Percentiles rank a stretch among this genome's conserved stretches.
phyloP scores from a whole-genome alignment of 23 tunicate genomes.

The Oikopleura vanhoeffeni region DNA sequence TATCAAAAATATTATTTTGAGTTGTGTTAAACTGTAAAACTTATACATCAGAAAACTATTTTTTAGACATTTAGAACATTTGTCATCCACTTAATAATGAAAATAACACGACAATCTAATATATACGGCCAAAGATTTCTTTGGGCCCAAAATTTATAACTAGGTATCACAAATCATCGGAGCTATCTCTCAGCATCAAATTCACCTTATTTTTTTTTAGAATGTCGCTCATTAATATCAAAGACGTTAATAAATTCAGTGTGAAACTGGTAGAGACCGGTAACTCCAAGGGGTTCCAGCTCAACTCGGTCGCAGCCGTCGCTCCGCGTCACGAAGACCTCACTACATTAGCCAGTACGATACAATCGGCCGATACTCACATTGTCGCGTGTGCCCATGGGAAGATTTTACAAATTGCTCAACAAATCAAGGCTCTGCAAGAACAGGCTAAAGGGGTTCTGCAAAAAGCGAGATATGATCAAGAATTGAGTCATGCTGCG shows the following conservation, averaged over 20 bases:
- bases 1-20: too few species aligned
- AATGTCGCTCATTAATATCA: neutral
- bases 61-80: too few species aligned
- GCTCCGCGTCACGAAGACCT: neutral
- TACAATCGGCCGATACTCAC: neutral
- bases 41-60: too few species aligned
- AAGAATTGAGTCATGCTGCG: slow-evolving; percentile 90
- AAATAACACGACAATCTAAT: too few species aligned
- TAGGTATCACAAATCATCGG: too few species aligned
- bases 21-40: too few species aligned
- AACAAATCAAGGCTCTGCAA: neutral
- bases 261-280: neutral
- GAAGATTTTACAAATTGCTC: neutral
- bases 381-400: neutral
- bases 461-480: slow-evolving; percentile 76
- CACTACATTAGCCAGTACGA: neutral
- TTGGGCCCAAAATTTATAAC: too few species aligned
- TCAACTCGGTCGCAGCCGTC: neutral
- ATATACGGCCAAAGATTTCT: too few species aligned
- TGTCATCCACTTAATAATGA: too few species aligned
- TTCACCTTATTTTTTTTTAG: too few species aligned
- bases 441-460: slow-evolving; percentile 40
- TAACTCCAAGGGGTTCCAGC: neutral
- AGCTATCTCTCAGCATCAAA: too few species aligned
- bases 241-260: neutral